phyloP scores from a whole-genome alignment of 1,140 invertebrate genomes.

The Streblospio benedicti region DNA sequence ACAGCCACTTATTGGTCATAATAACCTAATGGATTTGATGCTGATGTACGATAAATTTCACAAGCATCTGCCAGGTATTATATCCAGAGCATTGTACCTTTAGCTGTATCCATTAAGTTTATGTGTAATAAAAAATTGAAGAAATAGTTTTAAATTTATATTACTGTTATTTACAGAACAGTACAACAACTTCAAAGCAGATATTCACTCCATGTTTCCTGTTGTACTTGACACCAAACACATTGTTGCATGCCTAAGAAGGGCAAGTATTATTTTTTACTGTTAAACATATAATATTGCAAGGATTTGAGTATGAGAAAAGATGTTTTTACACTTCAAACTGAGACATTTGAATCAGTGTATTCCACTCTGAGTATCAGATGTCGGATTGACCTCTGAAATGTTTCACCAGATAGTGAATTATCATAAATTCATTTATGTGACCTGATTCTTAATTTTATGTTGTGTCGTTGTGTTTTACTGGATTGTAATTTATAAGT shows the following conservation, averaged over 20 bases:
- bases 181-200: constrained; percentile 59
- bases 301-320: too few relatives aligned
- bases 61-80: constrained; percentile 56
- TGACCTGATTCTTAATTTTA: too few relatives aligned
- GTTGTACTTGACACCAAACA: constrained; percentile 64
- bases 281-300: too few relatives aligned
- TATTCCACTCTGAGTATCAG: too few relatives aligned
- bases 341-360: too few relatives aligned
- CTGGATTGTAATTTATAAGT: too few relatives aligned
- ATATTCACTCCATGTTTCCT: constrained; percentile 59
- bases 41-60: constrained; percentile 65
- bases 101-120: not conserved
- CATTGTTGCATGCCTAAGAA: constrained; percentile 51
- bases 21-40: constrained; percentile 61
- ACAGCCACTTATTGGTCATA: constrained; percentile 65
- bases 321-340: too few relatives aligned
- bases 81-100: not conserved
- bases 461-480: too few relatives aligned
- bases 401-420: too few relatives aligned
- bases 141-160: not conserved
- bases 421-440: too few relatives aligned
- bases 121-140: not conserved
- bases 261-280: constrained; percentile 19
- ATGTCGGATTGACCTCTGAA: too few relatives aligned
- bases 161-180: constrained; percentile 43